A percentile compares a stretch with the other conserved stretches of the same genome.
Evolutionary conservation across 2,797 vertebrate species (phyloP).

Genomic region (Acomys russatus): DNA sequence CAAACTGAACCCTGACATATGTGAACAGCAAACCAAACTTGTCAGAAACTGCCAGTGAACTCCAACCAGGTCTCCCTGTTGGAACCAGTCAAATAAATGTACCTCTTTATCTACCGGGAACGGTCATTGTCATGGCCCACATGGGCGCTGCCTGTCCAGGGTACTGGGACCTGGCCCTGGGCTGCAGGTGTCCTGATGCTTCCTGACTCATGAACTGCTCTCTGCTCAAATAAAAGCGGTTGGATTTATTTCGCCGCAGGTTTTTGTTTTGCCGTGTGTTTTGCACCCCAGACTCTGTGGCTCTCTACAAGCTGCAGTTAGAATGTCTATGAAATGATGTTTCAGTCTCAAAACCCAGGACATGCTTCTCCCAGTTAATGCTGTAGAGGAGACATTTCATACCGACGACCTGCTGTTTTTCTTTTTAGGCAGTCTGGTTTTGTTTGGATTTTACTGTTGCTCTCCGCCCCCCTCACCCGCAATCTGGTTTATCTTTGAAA

Average conservation of each 20-base stretch:
- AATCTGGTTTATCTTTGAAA: slow-evolving; percentile 44
- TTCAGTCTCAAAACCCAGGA: slow-evolving; percentile 28
- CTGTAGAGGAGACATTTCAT: not conserved
- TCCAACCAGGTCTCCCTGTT: not conserved
- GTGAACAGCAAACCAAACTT: not conserved
- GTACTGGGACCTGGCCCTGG: not conserved
- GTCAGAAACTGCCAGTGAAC: not conserved
- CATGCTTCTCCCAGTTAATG: not conserved
- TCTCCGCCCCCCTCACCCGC: not conserved
- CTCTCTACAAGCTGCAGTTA: not conserved
- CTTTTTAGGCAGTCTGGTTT: not conserved
- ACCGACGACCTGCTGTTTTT: not conserved
- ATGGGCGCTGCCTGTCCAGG: not conserved
- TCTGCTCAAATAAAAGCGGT: not conserved
- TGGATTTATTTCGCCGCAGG: not conserved
- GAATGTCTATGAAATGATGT: not conserved
- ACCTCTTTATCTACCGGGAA: not conserved
- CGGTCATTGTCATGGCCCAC: not conserved
- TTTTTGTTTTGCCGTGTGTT: not conserved
- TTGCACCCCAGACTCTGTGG: not conserved
- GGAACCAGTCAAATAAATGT: not conserved
- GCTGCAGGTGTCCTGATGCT: not conserved
- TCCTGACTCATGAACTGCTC: not conserved
- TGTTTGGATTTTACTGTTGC: not conserved
- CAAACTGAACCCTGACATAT: not conserved